Base-by-base conservation (phyloP, 1,140 invertebrate species). In the Drosophila jambulina region DNA sequence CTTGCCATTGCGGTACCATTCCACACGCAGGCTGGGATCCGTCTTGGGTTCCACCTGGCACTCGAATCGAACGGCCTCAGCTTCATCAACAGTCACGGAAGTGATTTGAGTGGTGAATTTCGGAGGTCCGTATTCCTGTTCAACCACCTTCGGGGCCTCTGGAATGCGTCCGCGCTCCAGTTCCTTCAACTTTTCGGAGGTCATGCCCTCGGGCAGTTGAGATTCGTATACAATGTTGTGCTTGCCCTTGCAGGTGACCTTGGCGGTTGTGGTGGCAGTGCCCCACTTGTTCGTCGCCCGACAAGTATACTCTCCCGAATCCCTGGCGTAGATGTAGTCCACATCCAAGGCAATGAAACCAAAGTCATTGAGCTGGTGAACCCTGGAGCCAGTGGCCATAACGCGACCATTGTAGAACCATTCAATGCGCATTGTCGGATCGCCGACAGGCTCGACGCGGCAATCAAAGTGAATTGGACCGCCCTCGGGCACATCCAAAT, bases 1-100 rank as follows among this genome's bases (percentile, higher is more conserved):
- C 93, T 98, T 97, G 59, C 97, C 97, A 93, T 99, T 98, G 83
- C 97, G 95, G 84, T 97, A 98, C 98, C 98, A 99, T 93, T 98
- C 97, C 34, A 99, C 96, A 23, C 95, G 95, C 71, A 99, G 94
- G 70, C 96, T 98, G 2, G 98, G 96, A 95, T 99, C 99, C 78
- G 97, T 97, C 93, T 98, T 97, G 1, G 99, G 99, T 91, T 98
- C 97, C 6, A 99, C 96, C 62, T 96, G 95, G 85, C 98, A 99
- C 93, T 99, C 98, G 91, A 99, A 99, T 59, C 98, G 96, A 1
- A 98, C 96, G 1, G 96, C 95, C 93, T 99, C 98, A 12, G 97
- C 96, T 94, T 99, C 98, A 83, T 96, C 96, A 5, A 97, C 95
- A 4, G 96, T 96, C 17, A 95, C 94, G 12, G 96, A 97, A 90